Conservation (phyloP, 2,888 invertebrate species). For the Gastracanthus pulcherrimus region DNA sequence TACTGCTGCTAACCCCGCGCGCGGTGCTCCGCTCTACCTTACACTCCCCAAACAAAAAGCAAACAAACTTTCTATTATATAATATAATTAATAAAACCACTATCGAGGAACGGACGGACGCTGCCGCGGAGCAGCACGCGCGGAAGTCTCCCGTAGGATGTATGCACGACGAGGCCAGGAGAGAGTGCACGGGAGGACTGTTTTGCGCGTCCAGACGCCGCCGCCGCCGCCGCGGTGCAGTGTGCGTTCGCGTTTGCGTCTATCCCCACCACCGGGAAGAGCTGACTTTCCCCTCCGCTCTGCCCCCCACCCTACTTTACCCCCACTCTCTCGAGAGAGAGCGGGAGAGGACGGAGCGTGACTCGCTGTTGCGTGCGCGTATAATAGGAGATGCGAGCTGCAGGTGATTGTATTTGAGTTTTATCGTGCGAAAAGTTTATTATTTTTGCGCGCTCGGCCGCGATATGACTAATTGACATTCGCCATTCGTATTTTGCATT, state of each 20-base stretch:
- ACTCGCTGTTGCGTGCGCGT: too few species aligned
- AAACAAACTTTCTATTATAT: too few species aligned
- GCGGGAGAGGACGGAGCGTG: too few species aligned
- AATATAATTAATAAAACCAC: background rate
- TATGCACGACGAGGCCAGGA: background rate
- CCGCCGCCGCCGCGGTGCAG: background rate
- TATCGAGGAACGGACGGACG: background rate
- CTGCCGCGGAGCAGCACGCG: too few species aligned
- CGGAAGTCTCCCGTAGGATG: too few species aligned
- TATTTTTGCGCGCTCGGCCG: background rate
- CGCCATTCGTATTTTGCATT: too few species aligned
- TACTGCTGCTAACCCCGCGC: background rate
- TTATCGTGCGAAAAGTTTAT: background rate
- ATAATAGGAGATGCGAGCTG: too few species aligned
- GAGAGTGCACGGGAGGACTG: conserved; percentile 12
- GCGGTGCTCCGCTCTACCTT: too few species aligned
- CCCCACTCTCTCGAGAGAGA: background rate
- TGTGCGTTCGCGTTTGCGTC: background rate
- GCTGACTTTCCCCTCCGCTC: background rate
- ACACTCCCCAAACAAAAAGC: too few species aligned
- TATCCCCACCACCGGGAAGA: background rate
- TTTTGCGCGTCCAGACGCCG: background rate
- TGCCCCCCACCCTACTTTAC: background rate
- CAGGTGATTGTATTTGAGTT: background rate
- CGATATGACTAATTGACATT: background rate